Evolutionary conservation across 2,113 vertebrate genomes (phyloP).

Genomic region (Hemicordylus capensis): DNA sequence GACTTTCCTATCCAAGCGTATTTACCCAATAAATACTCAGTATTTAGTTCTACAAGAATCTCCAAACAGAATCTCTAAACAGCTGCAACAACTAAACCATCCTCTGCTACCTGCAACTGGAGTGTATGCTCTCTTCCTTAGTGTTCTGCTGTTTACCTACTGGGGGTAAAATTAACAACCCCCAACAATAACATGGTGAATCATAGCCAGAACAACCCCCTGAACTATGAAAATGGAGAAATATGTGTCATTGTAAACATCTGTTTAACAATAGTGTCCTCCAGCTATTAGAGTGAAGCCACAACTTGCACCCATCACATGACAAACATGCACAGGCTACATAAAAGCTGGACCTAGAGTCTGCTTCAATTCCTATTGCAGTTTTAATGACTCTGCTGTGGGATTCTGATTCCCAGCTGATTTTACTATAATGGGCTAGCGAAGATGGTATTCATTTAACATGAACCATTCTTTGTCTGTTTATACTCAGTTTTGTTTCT

Average conservation of each 20-base stretch:
- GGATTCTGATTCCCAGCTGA: not conserved
- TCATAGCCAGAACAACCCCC: not conserved
- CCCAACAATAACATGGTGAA: too few relatives aligned
- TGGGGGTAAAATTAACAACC: too few relatives aligned
- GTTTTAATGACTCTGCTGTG: not conserved
- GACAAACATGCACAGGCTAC: not conserved
- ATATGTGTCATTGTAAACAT: conserved; percentile 75
- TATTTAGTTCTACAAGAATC: too few relatives aligned
- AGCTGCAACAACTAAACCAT: too few relatives aligned
- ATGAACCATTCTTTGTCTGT: not conserved
- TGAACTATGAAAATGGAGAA: conserved; percentile 83
- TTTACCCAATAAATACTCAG: too few relatives aligned
- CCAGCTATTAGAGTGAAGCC: conserved; percentile 68
- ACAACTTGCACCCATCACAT: not conserved
- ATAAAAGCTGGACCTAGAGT: not conserved
- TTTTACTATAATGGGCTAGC: not conserved
- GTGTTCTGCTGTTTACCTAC: too few relatives aligned
- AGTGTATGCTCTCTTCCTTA: too few relatives aligned
- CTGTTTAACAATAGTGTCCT: conserved; percentile 80
- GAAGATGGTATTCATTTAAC: not conserved
- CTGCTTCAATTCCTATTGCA: not conserved
- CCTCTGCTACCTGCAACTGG: too few relatives aligned
- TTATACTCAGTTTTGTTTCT: not conserved
- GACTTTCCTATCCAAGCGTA: too few relatives aligned
- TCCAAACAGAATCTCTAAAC: too few relatives aligned